Evolutionary conservation across 2,113 vertebrate species (phyloP).

Genomic region (Polypterus senegalus): DNA sequence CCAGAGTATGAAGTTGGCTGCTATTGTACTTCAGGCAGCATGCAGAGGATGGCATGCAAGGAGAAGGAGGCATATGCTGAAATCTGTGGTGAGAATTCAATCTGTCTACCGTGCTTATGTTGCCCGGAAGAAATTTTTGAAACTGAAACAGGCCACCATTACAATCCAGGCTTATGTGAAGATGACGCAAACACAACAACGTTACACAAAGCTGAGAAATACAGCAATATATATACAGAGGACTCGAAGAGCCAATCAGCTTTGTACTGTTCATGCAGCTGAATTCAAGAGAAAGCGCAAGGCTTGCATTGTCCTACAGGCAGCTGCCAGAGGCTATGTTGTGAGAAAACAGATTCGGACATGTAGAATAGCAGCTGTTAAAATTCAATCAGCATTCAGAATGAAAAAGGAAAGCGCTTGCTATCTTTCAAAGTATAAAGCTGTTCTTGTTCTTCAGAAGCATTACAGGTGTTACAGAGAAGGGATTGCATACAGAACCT

Average conservation of each 20-base stretch:
- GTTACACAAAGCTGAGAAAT: conserved; percentile 25
- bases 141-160: conserved; percentile 28
- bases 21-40: conserved; percentile 42
- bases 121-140: conserved; percentile 30
- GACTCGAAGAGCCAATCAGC: conserved; percentile 25
- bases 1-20: conserved; percentile 25
- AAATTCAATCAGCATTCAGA: conserved; percentile 63
- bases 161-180: conserved; percentile 44
- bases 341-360: conserved; percentile 33
- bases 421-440: conserved; percentile 33
- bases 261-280: conserved; percentile 13
- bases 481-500: conserved; percentile 22
- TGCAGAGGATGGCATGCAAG: conserved; percentile 36
- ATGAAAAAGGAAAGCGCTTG: conserved; percentile 40
- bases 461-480: conserved; percentile 39
- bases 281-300: conserved; percentile 23
- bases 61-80: conserved; percentile 12
- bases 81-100: conserved; percentile 42
- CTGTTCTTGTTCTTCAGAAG: conserved; percentile 50
- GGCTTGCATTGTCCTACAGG: conserved; percentile 47
- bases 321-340: conserved; percentile 38
- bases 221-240: conserved; percentile 25
- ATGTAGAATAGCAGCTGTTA: conserved; percentile 29
- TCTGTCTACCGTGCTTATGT: conserved; percentile 36
- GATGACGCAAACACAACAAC: conserved; percentile 30